phyloP scores from a whole-genome alignment of 2,888 invertebrate genomes.

The Cyclophora albipunctata region DNA sequence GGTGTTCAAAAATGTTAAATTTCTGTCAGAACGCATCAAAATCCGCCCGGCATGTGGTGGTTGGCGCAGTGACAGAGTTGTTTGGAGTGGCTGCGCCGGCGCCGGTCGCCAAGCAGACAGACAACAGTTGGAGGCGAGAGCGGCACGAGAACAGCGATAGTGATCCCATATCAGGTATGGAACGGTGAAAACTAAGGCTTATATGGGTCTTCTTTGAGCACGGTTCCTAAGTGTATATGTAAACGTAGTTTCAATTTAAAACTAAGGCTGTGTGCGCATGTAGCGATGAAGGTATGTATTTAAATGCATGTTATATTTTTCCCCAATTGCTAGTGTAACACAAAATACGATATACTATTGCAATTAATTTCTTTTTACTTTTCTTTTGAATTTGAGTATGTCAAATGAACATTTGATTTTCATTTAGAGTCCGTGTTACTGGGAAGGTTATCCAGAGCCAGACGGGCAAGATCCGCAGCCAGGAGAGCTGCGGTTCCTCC shows the following conservation, averaged over 20 bases:
- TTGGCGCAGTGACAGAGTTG: conserved; percentile 60
- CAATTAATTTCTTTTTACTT: no score
- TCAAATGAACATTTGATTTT: not conserved
- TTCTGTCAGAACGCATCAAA: conserved; percentile 38
- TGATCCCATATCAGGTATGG: conserved; percentile 74
- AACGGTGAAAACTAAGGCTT: no score
- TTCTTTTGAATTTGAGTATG: no score
- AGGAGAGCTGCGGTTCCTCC: conserved; percentile 58
- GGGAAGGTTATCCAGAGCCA: conserved; percentile 79
- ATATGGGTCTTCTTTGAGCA: no score
- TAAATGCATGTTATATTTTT: no score
- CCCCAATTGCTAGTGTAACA: no score
- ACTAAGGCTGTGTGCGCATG: no score
- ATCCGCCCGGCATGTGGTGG: conserved; percentile 58
- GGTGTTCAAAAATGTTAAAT: no score
- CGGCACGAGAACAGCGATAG: conserved; percentile 77
- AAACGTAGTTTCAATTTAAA: no score
- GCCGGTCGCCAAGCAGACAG: conserved; percentile 35
- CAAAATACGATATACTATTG: no score
- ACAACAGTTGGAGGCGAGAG: conserved; percentile 56
- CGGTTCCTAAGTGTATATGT: no score
- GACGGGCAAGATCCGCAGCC: conserved; percentile 80
- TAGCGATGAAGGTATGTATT: no score
- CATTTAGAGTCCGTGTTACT: conserved; percentile 76
- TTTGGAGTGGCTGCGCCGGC: conserved; percentile 68